These are phyloP conservation scores for Chloroceryle inda DNA, from an alignment of 2,797 vertebrate genomes.

Conservation along the genomic window DNA sequence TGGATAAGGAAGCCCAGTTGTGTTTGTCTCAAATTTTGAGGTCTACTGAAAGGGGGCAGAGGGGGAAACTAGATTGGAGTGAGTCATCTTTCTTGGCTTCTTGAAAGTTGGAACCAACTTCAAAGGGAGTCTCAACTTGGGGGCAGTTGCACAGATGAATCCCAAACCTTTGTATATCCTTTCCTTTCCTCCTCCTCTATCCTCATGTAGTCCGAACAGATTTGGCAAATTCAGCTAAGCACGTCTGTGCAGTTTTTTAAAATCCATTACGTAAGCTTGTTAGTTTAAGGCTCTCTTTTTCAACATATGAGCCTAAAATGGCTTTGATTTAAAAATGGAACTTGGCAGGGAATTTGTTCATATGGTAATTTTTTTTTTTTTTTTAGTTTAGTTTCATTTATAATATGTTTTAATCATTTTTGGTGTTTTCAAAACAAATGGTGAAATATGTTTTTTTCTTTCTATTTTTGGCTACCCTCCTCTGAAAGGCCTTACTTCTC, in stretches of 20 bases:
- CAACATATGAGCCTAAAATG: constrained; percentile 77
- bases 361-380: constrained; percentile 67
- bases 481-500: constrained; percentile 65
- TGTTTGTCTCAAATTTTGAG: constrained; percentile 15
- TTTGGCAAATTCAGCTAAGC: constrained; percentile 63
- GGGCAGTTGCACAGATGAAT: constrained; percentile 55
- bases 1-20: background rate
- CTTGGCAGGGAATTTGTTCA: constrained; percentile 82
- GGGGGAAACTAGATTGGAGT: background rate
- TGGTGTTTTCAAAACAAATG: constrained; percentile 84
- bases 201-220: constrained; percentile 52
- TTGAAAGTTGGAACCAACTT: constrained; percentile 44
- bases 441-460: constrained; percentile 73
- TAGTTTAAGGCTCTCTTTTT: constrained; percentile 74
- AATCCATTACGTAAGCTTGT: constrained; percentile 74
- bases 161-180: constrained; percentile 21
- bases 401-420: constrained; percentile 82
- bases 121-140: constrained; percentile 52
- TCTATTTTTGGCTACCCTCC: constrained; percentile 79
- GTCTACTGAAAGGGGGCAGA: background rate
- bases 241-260: constrained; percentile 65
- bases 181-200: constrained; percentile 51
- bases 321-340: constrained; percentile 82
- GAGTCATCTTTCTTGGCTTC: constrained; percentile 46
- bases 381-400: constrained; percentile 74